phyloP scores from a whole-genome alignment of 2,888 invertebrate genomes.

The Euzetes globulus region DNA sequence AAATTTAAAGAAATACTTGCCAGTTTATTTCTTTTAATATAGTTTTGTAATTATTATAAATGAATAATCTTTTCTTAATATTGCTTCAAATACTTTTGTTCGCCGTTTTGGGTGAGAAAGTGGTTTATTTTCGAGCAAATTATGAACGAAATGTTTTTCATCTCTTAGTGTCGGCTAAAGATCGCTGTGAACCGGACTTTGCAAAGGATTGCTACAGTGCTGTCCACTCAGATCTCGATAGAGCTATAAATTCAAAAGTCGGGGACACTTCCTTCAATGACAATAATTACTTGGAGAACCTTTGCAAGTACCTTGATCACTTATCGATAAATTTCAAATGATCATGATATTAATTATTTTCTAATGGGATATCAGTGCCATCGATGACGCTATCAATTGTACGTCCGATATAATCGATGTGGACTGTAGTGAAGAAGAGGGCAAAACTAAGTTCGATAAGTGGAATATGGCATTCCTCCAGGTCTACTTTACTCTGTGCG shows the following conservation, averaged over 20 bases:
- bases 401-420: background rate
- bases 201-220: conserved; percentile 34
- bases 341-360: no score
- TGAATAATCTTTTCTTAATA: no score
- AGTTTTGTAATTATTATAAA: no score
- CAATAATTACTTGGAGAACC: no score
- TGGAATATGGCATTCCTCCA: background rate
- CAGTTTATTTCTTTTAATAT: no score
- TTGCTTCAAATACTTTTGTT: no score
- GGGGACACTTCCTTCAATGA: background rate
- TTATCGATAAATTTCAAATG: no score
- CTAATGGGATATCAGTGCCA: background rate
- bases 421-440: conserved; percentile 15
- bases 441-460: conserved; percentile 1
- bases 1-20: no score
- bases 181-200: conserved; percentile 30
- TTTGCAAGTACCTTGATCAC: no score
- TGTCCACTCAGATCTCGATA: conserved; percentile 24
- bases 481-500: conserved; percentile 1
- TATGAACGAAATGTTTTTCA: no score
- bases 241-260: conserved; percentile 27
- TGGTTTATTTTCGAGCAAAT: no score
- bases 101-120: no score
- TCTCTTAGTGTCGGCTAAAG: background rate
- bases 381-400: conserved; percentile 13